Conservation (phyloP, 2,888 invertebrate species). For the Bimastos eiseni region DNA sequence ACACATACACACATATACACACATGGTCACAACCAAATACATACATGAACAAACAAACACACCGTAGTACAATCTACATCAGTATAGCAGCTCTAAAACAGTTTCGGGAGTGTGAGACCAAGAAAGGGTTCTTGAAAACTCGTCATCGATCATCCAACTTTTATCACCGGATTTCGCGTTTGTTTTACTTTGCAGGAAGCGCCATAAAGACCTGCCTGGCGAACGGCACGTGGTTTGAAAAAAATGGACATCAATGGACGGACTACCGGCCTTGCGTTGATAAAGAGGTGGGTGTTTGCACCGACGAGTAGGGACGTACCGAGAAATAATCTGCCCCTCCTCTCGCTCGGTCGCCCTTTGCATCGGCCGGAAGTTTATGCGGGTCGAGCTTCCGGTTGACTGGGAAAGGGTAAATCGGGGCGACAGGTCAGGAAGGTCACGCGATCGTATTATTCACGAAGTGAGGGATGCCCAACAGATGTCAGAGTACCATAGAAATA, state of each 20-base stretch:
- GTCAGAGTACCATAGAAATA: background rate
- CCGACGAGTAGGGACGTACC: background rate
- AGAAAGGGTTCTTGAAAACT: background rate
- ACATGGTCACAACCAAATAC: too few relatives aligned
- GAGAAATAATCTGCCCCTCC: background rate
- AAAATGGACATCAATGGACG: slow-evolving; percentile 52
- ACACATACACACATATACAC: too few relatives aligned
- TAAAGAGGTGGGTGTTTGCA: slow-evolving; percentile 47
- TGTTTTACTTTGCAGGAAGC: slow-evolving; percentile 42
- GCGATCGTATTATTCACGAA: background rate
- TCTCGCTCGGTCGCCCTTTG: background rate
- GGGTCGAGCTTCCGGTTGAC: background rate
- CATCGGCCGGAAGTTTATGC: background rate
- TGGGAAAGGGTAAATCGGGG: background rate
- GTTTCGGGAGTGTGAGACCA: background rate
- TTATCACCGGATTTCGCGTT: background rate
- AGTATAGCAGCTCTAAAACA: background rate
- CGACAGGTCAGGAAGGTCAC: background rate
- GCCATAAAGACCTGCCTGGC: slow-evolving; percentile 48
- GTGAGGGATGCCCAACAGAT: background rate
- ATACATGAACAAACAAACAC: too few relatives aligned
- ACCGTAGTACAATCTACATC: too few relatives aligned
- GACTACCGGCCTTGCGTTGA: slow-evolving; percentile 54
- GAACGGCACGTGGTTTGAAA: slow-evolving; percentile 49
- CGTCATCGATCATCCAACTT: background rate